These are phyloP conservation scores for Bos indicus DNA, from an alignment of 2,113 vertebrate genomes.

Conservation along the genomic window DNA sequence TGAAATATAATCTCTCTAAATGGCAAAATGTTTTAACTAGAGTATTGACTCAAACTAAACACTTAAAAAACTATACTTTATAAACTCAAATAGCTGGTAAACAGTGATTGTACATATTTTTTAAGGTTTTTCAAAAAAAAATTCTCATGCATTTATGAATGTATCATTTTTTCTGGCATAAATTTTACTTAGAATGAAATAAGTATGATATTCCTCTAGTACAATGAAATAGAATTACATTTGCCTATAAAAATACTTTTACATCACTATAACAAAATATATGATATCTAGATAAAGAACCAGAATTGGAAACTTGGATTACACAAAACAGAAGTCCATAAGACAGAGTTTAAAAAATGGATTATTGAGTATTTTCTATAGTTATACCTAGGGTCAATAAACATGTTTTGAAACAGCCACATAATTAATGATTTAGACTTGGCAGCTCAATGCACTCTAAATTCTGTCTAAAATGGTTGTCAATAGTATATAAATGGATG, in stretches of 20 bases:
- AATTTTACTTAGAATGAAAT: neutral
- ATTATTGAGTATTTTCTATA: neutral
- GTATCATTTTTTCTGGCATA: neutral
- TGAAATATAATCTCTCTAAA: neutral
- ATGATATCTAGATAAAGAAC: neutral
- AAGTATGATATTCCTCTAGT: neutral
- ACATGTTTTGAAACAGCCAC: neutral
- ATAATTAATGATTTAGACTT: neutral
- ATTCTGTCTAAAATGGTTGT: too few species aligned
- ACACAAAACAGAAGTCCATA: neutral
- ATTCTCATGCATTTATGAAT: neutral
- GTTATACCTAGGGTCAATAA: neutral
- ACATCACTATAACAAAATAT: neutral
- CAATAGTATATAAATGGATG: neutral
- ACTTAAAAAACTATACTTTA: neutral
- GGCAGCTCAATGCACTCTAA: neutral
- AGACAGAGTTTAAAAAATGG: neutral
- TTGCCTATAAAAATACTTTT: neutral
- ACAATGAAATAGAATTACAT: neutral
- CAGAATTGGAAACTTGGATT: neutral
- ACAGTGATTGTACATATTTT: neutral
- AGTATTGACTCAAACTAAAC: neutral
- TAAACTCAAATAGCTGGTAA: neutral
- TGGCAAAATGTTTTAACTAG: neutral
- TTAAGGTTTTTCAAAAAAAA: neutral